Evolutionary conservation across 1,140 invertebrate genomes (phyloP), one percentile per base, ranked within the genome.

Genomic region (Druon quercuslanigerum): DNA sequence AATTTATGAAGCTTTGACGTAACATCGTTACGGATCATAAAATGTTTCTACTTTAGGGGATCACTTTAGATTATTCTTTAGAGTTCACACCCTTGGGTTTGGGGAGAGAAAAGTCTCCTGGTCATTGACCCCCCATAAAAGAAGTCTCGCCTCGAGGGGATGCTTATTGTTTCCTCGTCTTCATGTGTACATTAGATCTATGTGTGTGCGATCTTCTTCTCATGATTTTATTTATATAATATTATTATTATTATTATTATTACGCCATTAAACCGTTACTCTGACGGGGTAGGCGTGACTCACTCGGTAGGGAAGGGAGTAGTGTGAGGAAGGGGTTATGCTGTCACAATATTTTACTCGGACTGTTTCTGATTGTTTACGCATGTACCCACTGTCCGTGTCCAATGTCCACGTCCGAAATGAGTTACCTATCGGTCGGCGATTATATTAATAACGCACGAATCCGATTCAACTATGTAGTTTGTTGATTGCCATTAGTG

Each of bases 351-450:
- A 33, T 33, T 33, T 33, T 33, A 33, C 3, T 33, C 5, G 4
- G 5, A 33, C 5, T 5, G 7, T 25, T 60, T 60, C 56, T 2
- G 20, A 60, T 11, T 60, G 56, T 13, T 66, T 66, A 13, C 13
- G 14, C 57, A 66, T 33, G 20, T 66, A 12, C 40, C 25, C 19
- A 66, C 13, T 66, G 3, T 0, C 25, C 4, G 25, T 33, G 25
- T 33, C 25, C 25, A 33, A 33, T 33, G 25, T 33, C 25, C 25
- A 33, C 5, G 3, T 5, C 25, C 25, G 25, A 33, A 3, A 25
- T 25, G 25, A 66, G 57, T 66, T 66, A 66, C 57, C 16, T 66
- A 66, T 66, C 40, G 57, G 25, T 40, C 57, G 40, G 20, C 57
- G 57, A 66, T 40, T 9, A 40, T 13, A 66, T 66, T 66, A 66